These are phyloP conservation scores for Chamaetylas fuelleborni DNA, from an alignment of 2,113 vertebrate species.

Conservation along the genomic window DNA sequence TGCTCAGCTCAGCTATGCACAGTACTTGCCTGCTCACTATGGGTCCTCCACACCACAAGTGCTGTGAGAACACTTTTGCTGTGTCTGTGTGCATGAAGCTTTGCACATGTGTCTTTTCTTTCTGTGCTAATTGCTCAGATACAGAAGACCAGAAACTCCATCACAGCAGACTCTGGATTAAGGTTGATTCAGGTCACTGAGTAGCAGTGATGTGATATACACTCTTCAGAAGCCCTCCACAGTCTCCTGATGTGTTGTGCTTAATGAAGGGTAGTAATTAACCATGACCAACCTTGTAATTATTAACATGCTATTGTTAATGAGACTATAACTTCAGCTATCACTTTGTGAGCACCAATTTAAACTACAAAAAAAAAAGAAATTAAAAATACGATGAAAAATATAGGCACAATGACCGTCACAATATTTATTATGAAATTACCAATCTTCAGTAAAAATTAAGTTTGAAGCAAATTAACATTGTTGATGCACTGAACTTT, in stretches of 20 bases:
- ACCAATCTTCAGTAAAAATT: not conserved
- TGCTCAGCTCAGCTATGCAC: not conserved
- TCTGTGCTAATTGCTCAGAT: not conserved
- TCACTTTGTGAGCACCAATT: not conserved
- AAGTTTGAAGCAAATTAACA: not conserved
- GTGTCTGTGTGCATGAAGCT: not conserved
- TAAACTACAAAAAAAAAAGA: not conserved
- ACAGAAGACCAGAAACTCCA: not conserved
- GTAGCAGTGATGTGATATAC: not conserved
- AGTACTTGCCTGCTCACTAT: not conserved
- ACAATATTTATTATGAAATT: not conserved
- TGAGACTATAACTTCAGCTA: not conserved
- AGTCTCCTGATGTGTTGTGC: not conserved
- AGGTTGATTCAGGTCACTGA: slow-evolving; percentile 16
- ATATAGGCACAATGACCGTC: not conserved
- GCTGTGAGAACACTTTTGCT: not conserved
- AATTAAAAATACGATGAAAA: not conserved
- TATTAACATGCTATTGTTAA: slow-evolving; percentile 40
- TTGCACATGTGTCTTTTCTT: not conserved
- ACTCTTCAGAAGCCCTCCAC: not conserved
- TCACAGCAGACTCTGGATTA: not conserved
- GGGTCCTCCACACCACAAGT: not conserved
- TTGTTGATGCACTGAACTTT: not conserved
- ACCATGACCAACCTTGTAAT: slow-evolving; percentile 19
- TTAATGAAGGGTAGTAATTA: slow-evolving; percentile 50